Conservation (phyloP, 2,113 vertebrate species). For the Alaudala cheleensis region DNA sequence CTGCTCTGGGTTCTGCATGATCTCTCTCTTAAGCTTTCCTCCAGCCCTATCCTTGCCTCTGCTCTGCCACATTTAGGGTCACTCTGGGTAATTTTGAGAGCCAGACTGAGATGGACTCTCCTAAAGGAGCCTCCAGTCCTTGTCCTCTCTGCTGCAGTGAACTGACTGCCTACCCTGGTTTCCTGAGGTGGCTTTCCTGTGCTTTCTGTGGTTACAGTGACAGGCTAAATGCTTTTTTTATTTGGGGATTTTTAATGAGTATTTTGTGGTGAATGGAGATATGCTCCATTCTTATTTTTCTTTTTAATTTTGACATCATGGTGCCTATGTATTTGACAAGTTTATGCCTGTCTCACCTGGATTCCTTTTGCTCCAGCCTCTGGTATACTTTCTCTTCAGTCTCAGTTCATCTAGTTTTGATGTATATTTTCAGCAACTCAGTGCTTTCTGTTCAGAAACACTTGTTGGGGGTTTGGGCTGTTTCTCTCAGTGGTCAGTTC, state of each 20-base stretch:
- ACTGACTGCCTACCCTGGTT: not conserved
- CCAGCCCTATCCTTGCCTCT: not conserved
- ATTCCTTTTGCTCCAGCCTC: not conserved
- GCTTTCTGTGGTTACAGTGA: not conserved
- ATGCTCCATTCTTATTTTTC: not conserved
- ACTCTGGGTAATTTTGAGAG: not conserved
- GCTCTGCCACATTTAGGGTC: not conserved
- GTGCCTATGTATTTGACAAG: not conserved
- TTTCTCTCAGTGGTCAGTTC: not conserved
- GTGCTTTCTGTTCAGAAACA: not conserved
- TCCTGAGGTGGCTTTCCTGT: not conserved
- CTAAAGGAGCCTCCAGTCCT: not conserved
- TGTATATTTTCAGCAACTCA: not conserved
- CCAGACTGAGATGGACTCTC: not conserved
- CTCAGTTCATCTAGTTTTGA: not conserved
- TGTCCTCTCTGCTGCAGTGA: not conserved
- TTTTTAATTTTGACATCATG: not conserved
- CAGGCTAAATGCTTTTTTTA: not conserved
- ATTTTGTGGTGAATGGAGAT: not conserved
- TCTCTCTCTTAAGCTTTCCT: not conserved
- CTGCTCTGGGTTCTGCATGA: not conserved
- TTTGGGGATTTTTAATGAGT: not conserved
- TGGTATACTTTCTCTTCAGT: not conserved
- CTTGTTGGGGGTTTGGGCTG: not conserved
- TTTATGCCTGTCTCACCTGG: not conserved